A percentile compares a stretch with the other conserved stretches of the same genome.
phyloP scores from a whole-genome alignment of 2,113 vertebrate genomes.

The Bettongia penicillata region DNA sequence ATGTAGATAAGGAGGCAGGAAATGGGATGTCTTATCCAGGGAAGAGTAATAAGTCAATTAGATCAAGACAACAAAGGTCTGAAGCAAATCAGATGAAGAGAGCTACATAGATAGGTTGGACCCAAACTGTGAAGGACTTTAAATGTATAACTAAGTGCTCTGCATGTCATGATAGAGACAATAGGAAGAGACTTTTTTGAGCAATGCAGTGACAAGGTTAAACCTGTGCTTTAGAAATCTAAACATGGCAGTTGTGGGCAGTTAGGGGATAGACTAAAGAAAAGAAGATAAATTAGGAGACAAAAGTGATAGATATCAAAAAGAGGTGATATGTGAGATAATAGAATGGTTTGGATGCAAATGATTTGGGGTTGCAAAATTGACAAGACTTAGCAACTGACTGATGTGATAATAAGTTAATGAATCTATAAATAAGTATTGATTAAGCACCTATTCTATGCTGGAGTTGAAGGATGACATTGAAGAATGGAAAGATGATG shows the following conservation, averaged over 20 bases:
- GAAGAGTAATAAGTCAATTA: neutral
- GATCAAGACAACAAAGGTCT: neutral
- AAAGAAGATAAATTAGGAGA: neutral
- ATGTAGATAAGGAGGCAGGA: neutral
- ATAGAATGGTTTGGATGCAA: neutral
- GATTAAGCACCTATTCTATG: neutral
- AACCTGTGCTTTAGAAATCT: neutral
- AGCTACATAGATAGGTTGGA: neutral
- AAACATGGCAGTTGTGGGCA: neutral
- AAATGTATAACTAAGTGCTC: neutral
- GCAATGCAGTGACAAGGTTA: neutral
- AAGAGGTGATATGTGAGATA: neutral
- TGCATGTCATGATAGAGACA: neutral
- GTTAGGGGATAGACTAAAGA: neutral
- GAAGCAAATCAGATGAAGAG: neutral
- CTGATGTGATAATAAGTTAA: neutral
- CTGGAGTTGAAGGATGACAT: neutral
- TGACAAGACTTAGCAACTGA: neutral
- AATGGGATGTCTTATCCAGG: neutral
- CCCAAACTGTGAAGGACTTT: neutral
- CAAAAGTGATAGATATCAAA: neutral
- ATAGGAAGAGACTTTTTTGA: neutral
- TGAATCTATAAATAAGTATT: neutral
- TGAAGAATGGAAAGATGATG: neutral
- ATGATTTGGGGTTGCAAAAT: neutral